These are phyloP conservation scores for Rotaria macrura DNA, from an alignment of 2,888 invertebrate species.

Conservation along the genomic window DNA sequence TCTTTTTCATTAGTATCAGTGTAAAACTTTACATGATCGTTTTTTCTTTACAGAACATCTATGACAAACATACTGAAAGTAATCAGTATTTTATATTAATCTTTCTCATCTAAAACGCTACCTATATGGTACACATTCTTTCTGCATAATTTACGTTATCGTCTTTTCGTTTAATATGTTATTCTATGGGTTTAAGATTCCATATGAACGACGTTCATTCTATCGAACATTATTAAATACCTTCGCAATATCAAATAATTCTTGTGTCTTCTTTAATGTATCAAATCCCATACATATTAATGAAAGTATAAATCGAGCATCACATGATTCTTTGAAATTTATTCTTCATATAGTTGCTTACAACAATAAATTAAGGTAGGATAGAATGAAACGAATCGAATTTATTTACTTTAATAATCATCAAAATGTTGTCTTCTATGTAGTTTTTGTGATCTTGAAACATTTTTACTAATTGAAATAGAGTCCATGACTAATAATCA, in stretches of 20 bases:
- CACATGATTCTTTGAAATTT: neutral
- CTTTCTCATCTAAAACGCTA: too few species aligned
- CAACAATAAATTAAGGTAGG: neutral
- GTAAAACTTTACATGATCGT: too few species aligned
- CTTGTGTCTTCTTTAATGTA: neutral
- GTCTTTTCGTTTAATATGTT: too few species aligned
- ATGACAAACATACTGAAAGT: too few species aligned
- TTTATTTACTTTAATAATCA: too few species aligned
- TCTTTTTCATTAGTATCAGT: too few species aligned
- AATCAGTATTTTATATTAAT: too few species aligned
- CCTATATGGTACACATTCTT: too few species aligned
- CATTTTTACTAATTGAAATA: neutral
- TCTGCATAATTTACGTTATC: too few species aligned
- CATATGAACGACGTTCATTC: neutral
- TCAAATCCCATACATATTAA: neutral
- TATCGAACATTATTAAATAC: neutral
- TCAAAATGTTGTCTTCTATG: neutral
- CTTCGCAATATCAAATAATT: neutral
- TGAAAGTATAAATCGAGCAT: neutral
- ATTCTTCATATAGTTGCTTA: neutral
- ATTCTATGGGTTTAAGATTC: neutral
- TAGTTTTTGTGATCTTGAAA: slow-evolving; percentile 12
- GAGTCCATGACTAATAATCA: neutral
- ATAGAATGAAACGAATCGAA: neutral
- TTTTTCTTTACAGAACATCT: too few species aligned